Evolutionary conservation across 2,797 vertebrate genomes (phyloP).

Genomic region (Anabas testudineus): DNA sequence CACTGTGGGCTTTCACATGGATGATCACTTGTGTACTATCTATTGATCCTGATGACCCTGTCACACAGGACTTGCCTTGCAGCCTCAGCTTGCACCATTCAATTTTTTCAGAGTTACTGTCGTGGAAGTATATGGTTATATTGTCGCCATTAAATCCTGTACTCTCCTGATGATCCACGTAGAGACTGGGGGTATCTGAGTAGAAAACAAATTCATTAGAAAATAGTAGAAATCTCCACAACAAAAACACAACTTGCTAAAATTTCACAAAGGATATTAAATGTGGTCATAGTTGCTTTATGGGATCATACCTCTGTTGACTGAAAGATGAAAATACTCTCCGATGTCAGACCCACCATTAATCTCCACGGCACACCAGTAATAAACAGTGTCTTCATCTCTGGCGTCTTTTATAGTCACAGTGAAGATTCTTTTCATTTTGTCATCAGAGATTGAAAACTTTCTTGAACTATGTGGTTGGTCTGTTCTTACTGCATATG

Average conservation of each 20-base stretch:
- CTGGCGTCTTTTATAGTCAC: constrained; percentile 33
- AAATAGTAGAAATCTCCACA: background rate
- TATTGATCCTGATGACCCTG: background rate
- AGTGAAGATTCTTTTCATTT: constrained; percentile 14
- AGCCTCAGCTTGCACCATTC: constrained; percentile 49
- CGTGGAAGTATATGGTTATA: background rate
- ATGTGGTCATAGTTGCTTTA: background rate
- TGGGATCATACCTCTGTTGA: constrained; percentile 33
- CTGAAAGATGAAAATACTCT: background rate
- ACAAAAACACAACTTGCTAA: background rate
- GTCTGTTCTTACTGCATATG: background rate
- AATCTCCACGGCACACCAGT: constrained; percentile 62
- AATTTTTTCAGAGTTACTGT: fast-evolving
- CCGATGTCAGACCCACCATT: fast-evolving
- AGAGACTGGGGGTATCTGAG: background rate
- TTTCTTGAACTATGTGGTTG: fast-evolving
- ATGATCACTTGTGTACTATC: constrained; percentile 7
- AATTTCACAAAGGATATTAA: background rate
- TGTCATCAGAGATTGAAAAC: constrained; percentile 56
- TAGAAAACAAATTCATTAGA: background rate
- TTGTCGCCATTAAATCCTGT: fast-evolving
- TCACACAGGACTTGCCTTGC: constrained; percentile 10
- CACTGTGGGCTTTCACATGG: fast-evolving
- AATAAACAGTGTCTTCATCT: fast-evolving
- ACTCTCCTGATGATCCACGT: constrained; percentile 34